These are phyloP conservation scores for Standfussiana lucernea DNA, from an alignment of 2,888 invertebrate species.

Conservation along the genomic window DNA sequence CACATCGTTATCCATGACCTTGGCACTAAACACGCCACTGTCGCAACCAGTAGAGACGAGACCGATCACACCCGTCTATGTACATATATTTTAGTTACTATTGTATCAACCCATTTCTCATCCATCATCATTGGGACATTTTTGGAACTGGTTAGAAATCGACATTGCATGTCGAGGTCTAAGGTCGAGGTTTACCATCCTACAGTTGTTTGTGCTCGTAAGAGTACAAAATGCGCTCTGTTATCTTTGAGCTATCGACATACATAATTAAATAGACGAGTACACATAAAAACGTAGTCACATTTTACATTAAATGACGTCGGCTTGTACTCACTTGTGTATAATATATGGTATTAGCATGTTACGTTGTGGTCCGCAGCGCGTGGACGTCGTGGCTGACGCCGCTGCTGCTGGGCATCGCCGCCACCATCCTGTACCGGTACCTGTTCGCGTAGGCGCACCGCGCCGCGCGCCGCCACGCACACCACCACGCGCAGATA, in stretches of 20 bases:
- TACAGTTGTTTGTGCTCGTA: conserved; percentile 13
- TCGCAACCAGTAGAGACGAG: background rate
- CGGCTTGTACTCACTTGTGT: background rate
- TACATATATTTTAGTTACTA: background rate
- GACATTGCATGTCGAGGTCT: background rate
- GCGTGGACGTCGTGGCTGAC: conserved; percentile 92
- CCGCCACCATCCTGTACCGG: conserved; percentile 93
- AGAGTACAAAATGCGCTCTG: background rate
- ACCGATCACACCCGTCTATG: background rate
- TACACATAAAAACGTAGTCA: background rate
- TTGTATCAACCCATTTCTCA: conserved; percentile 4
- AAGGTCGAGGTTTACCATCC: background rate
- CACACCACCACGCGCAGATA: conserved; percentile 1
- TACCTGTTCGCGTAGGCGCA: conserved; percentile 91
- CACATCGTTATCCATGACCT: conserved; percentile 15
- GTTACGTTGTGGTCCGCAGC: conserved; percentile 73
- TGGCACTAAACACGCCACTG: conserved; percentile 9
- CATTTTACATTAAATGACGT: background rate
- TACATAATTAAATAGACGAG: conserved; percentile 6
- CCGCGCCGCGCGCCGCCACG: conserved; percentile 23
- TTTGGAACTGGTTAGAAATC: conserved; percentile 4
- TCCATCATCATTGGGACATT: background rate
- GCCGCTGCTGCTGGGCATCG: conserved; percentile 92
- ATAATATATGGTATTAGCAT: conserved; percentile 42
- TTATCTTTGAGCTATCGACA: conserved; percentile 7